Evolutionary conservation across 2,888 invertebrate genomes (phyloP), one percentile per base, ranked within the genome.

Genomic region (Cordylochernes scorpioides): DNA sequence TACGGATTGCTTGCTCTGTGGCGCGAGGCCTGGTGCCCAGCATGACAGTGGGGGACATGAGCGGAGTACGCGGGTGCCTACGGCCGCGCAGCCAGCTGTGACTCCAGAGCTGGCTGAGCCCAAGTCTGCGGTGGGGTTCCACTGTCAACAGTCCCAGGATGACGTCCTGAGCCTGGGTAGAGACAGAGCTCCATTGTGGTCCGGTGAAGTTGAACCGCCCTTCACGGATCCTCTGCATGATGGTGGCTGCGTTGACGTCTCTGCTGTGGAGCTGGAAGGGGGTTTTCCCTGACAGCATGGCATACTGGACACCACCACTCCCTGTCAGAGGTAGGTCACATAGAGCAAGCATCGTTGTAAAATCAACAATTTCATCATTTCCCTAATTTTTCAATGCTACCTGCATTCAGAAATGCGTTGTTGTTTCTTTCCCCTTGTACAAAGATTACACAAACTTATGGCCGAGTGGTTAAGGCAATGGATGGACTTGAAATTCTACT

Each of bases 201-300:
- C 66, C 67, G 29, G 67, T 63, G 54, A 82, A 72, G 37, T 65
- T 63, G 48, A 82, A 74, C 38, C 69, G 65, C 3, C 80, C 82
- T 3, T 61, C 61, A 42, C 70, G 65, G 32, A 84, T 80, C 34
- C 74, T 57, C 34, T 69, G 65, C 63, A 80, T 77, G 33, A 77
- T 69, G 14, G 51, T 51, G 1, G 64, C 63, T 13, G 73, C 67
- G n/a, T 66, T 70, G 43, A 72, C 69, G 38, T 70, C 68, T 24
- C 65, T 60, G 2, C 66, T 66, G 4, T 63, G 52, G 3, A 53
- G 50, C 42, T 71, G 69, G 59, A 84, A 88, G 1, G 88, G 86
- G 1, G 78, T 36, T 17, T 68, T 66, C 0, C 88, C 88, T 36
- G 75, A 71, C 26, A 88, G 54, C 68, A 77, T 68, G 31, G 71